Base-by-base conservation (phyloP, 2,888 invertebrate species). In the Tuberolachnus salignus region DNA sequence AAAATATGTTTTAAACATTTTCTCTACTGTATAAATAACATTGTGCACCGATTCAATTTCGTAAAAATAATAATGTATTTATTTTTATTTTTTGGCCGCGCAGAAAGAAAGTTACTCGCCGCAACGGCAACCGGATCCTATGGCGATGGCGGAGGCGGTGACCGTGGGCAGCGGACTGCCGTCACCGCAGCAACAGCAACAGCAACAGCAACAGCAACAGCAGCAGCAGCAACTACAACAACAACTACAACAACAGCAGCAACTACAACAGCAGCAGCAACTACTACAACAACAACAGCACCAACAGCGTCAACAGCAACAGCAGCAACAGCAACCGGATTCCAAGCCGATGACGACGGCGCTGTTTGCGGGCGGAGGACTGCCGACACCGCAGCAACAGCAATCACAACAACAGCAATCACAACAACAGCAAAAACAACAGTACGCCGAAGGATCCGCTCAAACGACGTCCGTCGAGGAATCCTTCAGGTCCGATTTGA, bases 401-500 rank as follows among this genome's bases (percentile, higher is more conserved):
- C 55, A 55, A 16, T 46, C n/a, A 10, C 59, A 53, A 13, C 53
- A 49, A 16, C 74, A 74, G 19, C 26, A 26, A 14, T 21, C 34
- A 8, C 70, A 70, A 4, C 55, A 44, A 6, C 34, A 64, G n/a
- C 26, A 26, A 14, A 19, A 51, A 8, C 55, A 70, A 4, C 42
- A 44, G 0, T 19, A 64, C 49, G 63, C 16, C 0, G 72, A 46
- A 46, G 71, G 9, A 23, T 26, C n/a, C 46, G 26, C 34, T 34
- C 34, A 51, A 26, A 34, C 3, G 10, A 49, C 34, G 49, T 13
- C 67, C n/a, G 57, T 67, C n/a, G 67, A 55, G 10, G 46, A 67
- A 19, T 66, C 51, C 0, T 57, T 67, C 9, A 57, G 75, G 21
- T 57, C 46, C 57, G 66, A 75, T 57, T 67, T 57, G 34, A 75